Evolutionary conservation across 2,113 vertebrate species (phyloP).

Genomic region (Machaerirhynchus nigripectus): DNA sequence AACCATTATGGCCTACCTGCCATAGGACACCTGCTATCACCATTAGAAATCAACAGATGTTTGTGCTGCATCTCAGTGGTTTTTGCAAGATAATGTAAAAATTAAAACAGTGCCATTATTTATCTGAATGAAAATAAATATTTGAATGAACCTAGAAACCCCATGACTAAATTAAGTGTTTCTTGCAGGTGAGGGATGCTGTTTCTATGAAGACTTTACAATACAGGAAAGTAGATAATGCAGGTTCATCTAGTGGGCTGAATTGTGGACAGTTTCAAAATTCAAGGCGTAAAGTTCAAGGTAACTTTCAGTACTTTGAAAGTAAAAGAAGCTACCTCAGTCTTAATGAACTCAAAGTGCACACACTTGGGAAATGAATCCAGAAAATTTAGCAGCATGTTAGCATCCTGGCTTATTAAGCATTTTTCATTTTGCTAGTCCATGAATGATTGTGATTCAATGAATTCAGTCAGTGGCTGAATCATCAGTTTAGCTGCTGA

Average conservation of each 20-base stretch:
- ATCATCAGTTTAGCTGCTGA: not conserved
- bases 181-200: not conserved
- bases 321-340: not conserved
- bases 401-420: not conserved
- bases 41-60: not conserved
- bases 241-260: not conserved
- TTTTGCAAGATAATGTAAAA: not conserved
- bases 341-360: not conserved
- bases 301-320: not conserved
- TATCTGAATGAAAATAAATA: not conserved
- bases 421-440: not conserved
- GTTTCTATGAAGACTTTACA: not conserved
- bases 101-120: not conserved
- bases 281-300: not conserved
- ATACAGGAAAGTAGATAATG: not conserved
- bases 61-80: not conserved
- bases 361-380: not conserved
- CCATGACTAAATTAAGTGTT: not conserved
- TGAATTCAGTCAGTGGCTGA: slow-evolving; percentile 1
- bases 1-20: not conserved
- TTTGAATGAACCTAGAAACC: not conserved
- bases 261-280: not conserved
- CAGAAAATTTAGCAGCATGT: not conserved
- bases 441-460: not conserved
- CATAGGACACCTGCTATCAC: not conserved